Conservation (phyloP, 1,140 invertebrate genomes). For the Megalopta genalis region DNA sequence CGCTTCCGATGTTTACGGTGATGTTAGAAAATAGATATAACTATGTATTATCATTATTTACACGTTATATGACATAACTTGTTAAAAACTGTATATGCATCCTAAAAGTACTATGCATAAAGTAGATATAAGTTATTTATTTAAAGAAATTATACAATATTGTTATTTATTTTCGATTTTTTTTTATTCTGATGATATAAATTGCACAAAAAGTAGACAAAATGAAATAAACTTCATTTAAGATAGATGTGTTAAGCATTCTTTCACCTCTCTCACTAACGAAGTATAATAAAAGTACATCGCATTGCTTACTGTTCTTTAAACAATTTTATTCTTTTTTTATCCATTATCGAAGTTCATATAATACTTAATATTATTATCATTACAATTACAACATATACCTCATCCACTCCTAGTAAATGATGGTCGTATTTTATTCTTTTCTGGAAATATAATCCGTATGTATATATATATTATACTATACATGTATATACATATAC, state of each 20-base stretch:
- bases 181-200: slow-evolving; percentile 14
- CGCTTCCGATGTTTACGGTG: slow-evolving; percentile 32
- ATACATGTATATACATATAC: no score
- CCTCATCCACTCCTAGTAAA: slow-evolving; percentile 44
- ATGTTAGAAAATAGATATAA: slow-evolving; percentile 19
- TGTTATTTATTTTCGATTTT: slow-evolving; percentile 9
- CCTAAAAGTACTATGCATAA: slow-evolving; percentile 13
- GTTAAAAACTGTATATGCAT: slow-evolving; percentile 21
- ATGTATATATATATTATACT: no score
- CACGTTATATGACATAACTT: slow-evolving; percentile 8
- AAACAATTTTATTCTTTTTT: slow-evolving; percentile 56
- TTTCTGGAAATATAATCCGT: slow-evolving; percentile 54
- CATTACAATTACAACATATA: slow-evolving; percentile 57
- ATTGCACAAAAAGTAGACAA: slow-evolving; percentile 17
- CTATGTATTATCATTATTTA: slow-evolving; percentile 18
- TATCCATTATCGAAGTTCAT: slow-evolving; percentile 35
- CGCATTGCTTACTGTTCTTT: slow-evolving; percentile 25
- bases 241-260: background rate
- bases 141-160: slow-evolving; percentile 22
- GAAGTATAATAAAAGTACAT: slow-evolving; percentile 15
- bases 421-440: slow-evolving; percentile 44
- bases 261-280: background rate
- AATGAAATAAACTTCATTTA: slow-evolving; percentile 36
- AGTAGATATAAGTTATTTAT: slow-evolving; percentile 32
- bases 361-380: slow-evolving; percentile 57